phyloP scores from a whole-genome alignment of 1,140 invertebrate species.

The Euwallacea similis region DNA sequence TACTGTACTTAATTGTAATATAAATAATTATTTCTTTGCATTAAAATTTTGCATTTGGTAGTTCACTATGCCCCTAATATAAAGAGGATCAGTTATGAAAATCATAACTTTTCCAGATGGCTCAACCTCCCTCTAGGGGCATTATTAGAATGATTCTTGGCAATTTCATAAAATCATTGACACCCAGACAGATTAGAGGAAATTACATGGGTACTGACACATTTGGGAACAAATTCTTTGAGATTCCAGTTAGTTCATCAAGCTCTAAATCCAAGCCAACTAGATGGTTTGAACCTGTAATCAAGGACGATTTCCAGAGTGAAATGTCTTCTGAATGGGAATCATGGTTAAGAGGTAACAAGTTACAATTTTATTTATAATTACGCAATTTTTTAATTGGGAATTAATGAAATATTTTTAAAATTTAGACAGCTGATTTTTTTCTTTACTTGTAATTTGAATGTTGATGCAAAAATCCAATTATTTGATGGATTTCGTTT shows the following conservation, averaged over 20 bases:
- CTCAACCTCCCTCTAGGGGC: conserved; percentile 54
- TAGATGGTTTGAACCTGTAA: conserved; percentile 71
- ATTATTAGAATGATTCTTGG: conserved; percentile 56
- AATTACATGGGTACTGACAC: conserved; percentile 64
- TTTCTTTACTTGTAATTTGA: no score
- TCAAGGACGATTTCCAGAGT: conserved; percentile 65
- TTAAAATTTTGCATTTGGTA: no score
- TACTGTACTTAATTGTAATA: no score
- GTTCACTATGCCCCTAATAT: no score
- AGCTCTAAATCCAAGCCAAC: conserved; percentile 62
- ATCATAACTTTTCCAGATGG: conserved; percentile 39
- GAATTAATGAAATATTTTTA: no score
- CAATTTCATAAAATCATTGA: conserved; percentile 64
- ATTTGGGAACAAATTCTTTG: conserved; percentile 80
- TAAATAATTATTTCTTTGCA: no score
- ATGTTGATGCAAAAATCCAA: no score
- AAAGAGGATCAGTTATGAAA: no score
- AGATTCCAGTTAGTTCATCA: conserved; percentile 66
- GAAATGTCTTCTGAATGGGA: conserved; percentile 83
- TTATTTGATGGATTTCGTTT: no score
- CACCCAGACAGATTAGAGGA: conserved; percentile 57
- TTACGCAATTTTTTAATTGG: no score
- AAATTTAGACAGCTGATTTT: no score
- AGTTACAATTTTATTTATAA: no score
- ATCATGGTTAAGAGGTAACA: conserved; percentile 70